Conservation (phyloP, 2,113 vertebrate genomes). For the Tor tambroides region DNA sequence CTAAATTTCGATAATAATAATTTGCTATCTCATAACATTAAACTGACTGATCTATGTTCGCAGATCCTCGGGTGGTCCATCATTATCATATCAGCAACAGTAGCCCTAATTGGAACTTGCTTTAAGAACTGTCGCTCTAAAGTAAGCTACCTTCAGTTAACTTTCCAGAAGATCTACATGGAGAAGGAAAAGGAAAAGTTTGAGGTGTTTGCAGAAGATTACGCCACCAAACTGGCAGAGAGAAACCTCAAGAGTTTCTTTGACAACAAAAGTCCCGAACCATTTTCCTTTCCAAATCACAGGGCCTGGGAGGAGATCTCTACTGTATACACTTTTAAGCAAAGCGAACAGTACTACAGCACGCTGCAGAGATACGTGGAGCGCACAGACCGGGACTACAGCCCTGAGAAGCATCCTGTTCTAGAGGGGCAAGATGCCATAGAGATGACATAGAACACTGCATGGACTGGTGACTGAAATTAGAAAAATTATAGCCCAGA, state of each 20-base stretch:
- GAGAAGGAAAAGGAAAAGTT: slow-evolving; percentile 76
- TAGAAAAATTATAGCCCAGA: background rate
- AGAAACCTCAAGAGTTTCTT: slow-evolving; percentile 80
- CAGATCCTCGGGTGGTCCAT: slow-evolving; percentile 79
- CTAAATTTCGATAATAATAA: background rate
- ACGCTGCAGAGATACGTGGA: slow-evolving; percentile 80
- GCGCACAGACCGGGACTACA: slow-evolving; percentile 56
- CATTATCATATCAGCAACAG: slow-evolving; percentile 62
- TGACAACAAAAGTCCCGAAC: slow-evolving; percentile 67
- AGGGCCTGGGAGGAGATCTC: slow-evolving; percentile 79
- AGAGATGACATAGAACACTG: slow-evolving; percentile 24
- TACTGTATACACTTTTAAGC: slow-evolving; percentile 67
- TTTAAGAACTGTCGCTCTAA: slow-evolving; percentile 75
- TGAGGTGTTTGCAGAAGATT: slow-evolving; percentile 65
- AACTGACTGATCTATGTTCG: background rate
- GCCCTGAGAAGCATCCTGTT: slow-evolving; percentile 63
- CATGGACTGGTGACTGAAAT: background rate
- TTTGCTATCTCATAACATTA: background rate
- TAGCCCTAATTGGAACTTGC: slow-evolving; percentile 70
- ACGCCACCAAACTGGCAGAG: slow-evolving; percentile 74
- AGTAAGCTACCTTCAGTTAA: slow-evolving; percentile 80
- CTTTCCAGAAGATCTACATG: slow-evolving; percentile 75
- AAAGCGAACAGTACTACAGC: slow-evolving; percentile 77
- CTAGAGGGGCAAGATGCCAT: background rate
- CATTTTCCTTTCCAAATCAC: slow-evolving; percentile 74